Evolutionary conservation across 2,888 invertebrate species (phyloP).

Genomic region (Synanthedon formicaeformis): DNA sequence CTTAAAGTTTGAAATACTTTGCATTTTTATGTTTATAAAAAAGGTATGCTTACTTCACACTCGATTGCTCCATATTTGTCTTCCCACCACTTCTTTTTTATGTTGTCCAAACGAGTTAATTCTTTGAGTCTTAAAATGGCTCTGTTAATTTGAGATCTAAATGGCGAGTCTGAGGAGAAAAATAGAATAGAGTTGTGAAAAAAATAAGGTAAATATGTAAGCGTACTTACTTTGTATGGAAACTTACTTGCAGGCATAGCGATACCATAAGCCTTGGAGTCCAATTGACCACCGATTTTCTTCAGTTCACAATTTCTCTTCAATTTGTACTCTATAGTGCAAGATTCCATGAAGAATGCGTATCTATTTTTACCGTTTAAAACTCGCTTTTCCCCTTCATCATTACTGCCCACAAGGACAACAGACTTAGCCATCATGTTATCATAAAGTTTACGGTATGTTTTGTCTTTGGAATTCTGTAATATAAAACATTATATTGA

Average conservation of each 20-base stretch:
- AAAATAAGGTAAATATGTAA: slow-evolving; percentile 12
- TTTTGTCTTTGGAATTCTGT: slow-evolving; percentile 81
- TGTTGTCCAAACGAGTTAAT: slow-evolving; percentile 77
- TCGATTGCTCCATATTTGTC: slow-evolving; percentile 72
- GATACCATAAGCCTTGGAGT: slow-evolving; percentile 87
- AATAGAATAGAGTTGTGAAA: neutral
- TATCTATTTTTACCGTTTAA: slow-evolving; percentile 68
- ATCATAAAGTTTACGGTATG: slow-evolving; percentile 90
- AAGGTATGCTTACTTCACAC: slow-evolving; percentile 50
- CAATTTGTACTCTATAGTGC: slow-evolving; percentile 90
- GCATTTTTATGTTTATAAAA: too few species aligned
- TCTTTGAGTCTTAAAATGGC: slow-evolving; percentile 92
- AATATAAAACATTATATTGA: slow-evolving; percentile 6
- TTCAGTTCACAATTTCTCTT: slow-evolving; percentile 85
- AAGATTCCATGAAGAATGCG: slow-evolving; percentile 97
- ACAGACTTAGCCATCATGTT: slow-evolving; percentile 85
- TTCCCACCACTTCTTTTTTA: slow-evolving; percentile 94
- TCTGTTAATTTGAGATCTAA: slow-evolving; percentile 81
- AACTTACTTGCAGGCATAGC: slow-evolving; percentile 84
- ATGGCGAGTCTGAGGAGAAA: slow-evolving; percentile 73
- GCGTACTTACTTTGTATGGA: slow-evolving; percentile 3
- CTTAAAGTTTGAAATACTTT: too few species aligned
- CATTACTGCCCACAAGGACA: slow-evolving; percentile 82
- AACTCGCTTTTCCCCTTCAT: slow-evolving; percentile 88
- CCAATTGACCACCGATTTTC: slow-evolving; percentile 84